Evolutionary conservation across 23 tunicate genomes (phyloP), one percentile per base, ranked within the genome.

Genomic region (Clavelina lepadiformis): DNA sequence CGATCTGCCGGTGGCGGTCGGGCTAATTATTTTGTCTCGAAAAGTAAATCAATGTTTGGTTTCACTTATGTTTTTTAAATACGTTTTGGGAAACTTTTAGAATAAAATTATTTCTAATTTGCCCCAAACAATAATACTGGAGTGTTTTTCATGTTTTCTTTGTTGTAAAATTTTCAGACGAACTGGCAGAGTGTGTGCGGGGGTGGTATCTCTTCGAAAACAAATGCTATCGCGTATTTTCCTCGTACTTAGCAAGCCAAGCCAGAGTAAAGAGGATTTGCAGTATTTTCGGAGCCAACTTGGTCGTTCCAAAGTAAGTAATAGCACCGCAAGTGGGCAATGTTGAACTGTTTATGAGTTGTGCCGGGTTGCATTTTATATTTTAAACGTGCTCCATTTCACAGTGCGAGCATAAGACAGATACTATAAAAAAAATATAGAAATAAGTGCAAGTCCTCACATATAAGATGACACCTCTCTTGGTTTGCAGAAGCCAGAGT

Each of bases 221-320:
- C 28, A 65, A 56, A 3, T 82, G 89, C 31, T 82, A 82, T 37
- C 54, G 76, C 25, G 52, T 62, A 1, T 58, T 80, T 19, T 26
- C 23, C 2, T 21, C 51, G 45, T 6, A 62, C 15, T 26, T 28
- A n/a, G 7, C 73, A 62, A 56, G 35, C 0, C 73, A 67, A 21
- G 38, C 62, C 0, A 62, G 67, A 0, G 62, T 73, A 2, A 47
- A 46, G n/a, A 51, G 26, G 0, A 61, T 87, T 25, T 87, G 96
- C 67, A 1, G 44, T 4, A 31, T 56, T 1, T 44, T 79, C 26
- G 31, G 37, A 38, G 87, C 74, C 28, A 19, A 21, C 3, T 54
- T 79, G 55, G 82, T 68, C 6, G 70, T 73, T 41, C 96, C 96
- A 0, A 74, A 51, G 96, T 87, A 31, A 63, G 79, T 51, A 50